Conservation (phyloP, 2,113 vertebrate genomes). For the Mobula birostris region DNA sequence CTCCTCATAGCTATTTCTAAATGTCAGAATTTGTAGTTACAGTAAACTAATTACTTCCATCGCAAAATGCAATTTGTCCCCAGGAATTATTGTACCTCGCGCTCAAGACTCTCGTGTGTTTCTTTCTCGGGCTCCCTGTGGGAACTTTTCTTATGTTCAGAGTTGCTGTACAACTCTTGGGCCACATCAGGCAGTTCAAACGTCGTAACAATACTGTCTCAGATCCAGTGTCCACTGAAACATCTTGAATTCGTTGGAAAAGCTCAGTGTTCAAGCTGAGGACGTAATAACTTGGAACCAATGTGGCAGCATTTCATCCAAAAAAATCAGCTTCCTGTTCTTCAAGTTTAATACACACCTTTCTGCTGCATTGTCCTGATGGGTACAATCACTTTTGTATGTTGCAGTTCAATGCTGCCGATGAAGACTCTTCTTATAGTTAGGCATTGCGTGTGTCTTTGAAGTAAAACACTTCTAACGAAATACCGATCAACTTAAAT, state of each 20-base stretch:
- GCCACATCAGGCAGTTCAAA: not conserved
- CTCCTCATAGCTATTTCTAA: not conserved
- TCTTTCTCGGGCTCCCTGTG: not conserved
- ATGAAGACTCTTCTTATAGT: not conserved
- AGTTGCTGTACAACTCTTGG: not conserved
- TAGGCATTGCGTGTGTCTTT: not conserved
- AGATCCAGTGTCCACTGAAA: not conserved
- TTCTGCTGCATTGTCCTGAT: not conserved
- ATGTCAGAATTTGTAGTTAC: not conserved
- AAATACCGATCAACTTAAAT: not conserved
- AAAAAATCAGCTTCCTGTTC: not conserved
- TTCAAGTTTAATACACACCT: not conserved
- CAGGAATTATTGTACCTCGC: not conserved
- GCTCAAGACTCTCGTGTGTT: not conserved
- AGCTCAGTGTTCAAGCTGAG: not conserved
- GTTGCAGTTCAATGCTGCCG: conserved; percentile 38
- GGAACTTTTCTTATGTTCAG: not conserved
- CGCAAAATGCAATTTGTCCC: not conserved
- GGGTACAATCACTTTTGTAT: not conserved
- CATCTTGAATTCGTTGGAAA: not conserved
- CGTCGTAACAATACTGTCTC: too few relatives aligned
- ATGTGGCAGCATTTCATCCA: not conserved
- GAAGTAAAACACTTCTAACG: not conserved
- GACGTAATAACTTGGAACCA: not conserved
- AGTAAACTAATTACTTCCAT: not conserved